A percentile compares a stretch with the other conserved stretches of the same genome.
Conservation (phyloP, 2,888 invertebrate genomes). For the Invenusta paracnida region DNA sequence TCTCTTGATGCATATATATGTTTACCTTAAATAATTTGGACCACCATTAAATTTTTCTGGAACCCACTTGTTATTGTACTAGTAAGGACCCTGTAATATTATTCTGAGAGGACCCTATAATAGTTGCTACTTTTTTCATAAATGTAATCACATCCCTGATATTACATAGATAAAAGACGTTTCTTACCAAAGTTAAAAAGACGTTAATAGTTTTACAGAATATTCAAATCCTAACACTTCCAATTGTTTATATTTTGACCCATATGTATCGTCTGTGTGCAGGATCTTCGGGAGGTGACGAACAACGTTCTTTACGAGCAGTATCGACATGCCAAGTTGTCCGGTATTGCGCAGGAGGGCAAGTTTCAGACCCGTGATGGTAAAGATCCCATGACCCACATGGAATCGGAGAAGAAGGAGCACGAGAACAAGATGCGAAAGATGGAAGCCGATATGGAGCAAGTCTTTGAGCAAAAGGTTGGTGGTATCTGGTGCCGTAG, state of each 20-base stretch:
- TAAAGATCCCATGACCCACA: constrained; percentile 85
- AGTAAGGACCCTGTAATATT: neutral
- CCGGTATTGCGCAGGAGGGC: constrained; percentile 40
- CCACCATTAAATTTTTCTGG: neutral
- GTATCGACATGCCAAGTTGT: constrained; percentile 82
- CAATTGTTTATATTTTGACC: too few relatives aligned
- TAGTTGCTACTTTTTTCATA: neutral
- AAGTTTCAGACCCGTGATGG: constrained; percentile 48
- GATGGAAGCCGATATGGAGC: constrained; percentile 97
- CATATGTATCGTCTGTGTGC: too few relatives aligned
- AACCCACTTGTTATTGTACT: neutral
- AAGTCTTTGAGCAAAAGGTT: constrained; percentile 96
- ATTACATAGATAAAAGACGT: too few relatives aligned
- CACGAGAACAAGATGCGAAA: constrained; percentile 95
- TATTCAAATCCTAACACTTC: too few relatives aligned
- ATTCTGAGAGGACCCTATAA: neutral
- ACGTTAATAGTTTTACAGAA: too few relatives aligned
- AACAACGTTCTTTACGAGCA: constrained; percentile 99
- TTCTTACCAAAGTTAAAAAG: too few relatives aligned
- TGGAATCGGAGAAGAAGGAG: constrained; percentile 94
- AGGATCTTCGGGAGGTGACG: constrained; percentile 94
- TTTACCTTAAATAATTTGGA: neutral
- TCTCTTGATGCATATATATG: neutral
- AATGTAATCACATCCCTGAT: neutral
- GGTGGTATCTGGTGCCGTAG: neutral